Percentiles rank a stretch among this genome's conserved stretches.
Conservation (phyloP, 1,140 invertebrate genomes). For the Microplitis demolitor region DNA sequence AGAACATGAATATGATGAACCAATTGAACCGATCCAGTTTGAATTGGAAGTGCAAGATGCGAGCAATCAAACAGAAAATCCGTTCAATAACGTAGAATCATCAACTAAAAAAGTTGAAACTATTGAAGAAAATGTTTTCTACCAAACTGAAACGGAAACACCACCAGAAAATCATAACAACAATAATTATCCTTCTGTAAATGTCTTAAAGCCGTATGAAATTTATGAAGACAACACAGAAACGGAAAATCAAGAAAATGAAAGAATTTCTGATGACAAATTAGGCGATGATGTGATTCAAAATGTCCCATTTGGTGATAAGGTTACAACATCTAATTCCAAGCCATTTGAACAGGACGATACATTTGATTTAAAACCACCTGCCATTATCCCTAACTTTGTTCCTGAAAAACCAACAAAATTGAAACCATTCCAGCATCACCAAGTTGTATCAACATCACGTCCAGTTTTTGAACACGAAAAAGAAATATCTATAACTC, state of each 20-base stretch:
- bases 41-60: constrained; percentile 19
- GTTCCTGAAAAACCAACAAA: constrained; percentile 36
- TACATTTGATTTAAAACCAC: constrained; percentile 45
- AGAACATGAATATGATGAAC: background rate
- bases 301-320: constrained; percentile 32
- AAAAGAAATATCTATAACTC: background rate
- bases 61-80: constrained; percentile 9
- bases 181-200: constrained; percentile 17
- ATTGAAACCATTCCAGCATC: constrained; percentile 29
- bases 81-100: constrained; percentile 28
- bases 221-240: background rate
- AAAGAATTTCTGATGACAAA: constrained; percentile 21
- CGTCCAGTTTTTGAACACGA: constrained; percentile 33
- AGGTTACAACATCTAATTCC: constrained; percentile 13
- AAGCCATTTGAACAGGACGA: constrained; percentile 38
- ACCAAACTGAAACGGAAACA: constrained; percentile 1
- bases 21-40: constrained; percentile 15
- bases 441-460: constrained; percentile 27
- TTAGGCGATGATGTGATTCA: constrained; percentile 42
- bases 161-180: constrained; percentile 11
- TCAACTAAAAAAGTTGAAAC: constrained; percentile 33
- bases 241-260: background rate
- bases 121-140: background rate
- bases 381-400: constrained; percentile 39
- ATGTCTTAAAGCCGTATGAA: constrained; percentile 37